Percentiles rank a stretch among this genome's conserved stretches.
These are phyloP conservation scores for Drosophila bifasciata DNA, from an alignment of 1,140 invertebrate species.

Conservation along the genomic window DNA sequence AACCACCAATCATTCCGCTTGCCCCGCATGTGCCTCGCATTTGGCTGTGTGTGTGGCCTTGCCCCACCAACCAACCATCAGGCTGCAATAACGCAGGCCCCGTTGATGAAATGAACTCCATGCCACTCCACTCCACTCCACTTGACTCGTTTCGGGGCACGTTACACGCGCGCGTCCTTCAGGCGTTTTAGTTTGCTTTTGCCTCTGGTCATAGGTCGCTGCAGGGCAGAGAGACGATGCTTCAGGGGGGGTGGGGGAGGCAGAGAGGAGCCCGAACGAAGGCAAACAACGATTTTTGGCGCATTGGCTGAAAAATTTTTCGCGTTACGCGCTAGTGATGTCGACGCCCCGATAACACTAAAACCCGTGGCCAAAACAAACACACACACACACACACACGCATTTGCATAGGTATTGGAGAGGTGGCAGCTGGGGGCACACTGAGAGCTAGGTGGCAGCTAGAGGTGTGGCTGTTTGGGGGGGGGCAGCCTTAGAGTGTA, in stretches of 20 bases:
- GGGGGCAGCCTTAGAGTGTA: constrained; percentile 18
- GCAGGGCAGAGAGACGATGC: constrained; percentile 1
- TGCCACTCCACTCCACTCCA: constrained; percentile 6
- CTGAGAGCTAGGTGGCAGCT: constrained; percentile 19
- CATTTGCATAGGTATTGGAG: background rate
- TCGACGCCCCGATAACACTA: constrained; percentile 74
- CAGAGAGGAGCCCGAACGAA: too few relatives aligned
- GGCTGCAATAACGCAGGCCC: constrained; percentile 48
- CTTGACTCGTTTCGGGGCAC: too few relatives aligned
- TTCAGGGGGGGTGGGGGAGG: too few relatives aligned
- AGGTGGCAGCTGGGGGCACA: constrained; percentile 8
- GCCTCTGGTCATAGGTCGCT: background rate
- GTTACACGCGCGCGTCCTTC: background rate
- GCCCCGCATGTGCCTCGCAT: background rate
- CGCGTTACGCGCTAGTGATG: constrained; percentile 70
- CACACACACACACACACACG: constrained; percentile 14
- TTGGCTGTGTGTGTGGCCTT: constrained; percentile 34
- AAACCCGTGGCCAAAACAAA: constrained; percentile 50
- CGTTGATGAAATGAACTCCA: constrained; percentile 51
- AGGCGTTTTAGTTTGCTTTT: constrained; percentile 26
- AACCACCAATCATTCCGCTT: background rate
- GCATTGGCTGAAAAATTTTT: constrained; percentile 67
- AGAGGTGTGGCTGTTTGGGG: constrained; percentile 13
- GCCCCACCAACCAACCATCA: constrained; percentile 17
- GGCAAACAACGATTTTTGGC: constrained; percentile 57